Evolutionary conservation across 2,888 invertebrate genomes (phyloP).

Genomic region (Rugalucina vietnamica): DNA sequence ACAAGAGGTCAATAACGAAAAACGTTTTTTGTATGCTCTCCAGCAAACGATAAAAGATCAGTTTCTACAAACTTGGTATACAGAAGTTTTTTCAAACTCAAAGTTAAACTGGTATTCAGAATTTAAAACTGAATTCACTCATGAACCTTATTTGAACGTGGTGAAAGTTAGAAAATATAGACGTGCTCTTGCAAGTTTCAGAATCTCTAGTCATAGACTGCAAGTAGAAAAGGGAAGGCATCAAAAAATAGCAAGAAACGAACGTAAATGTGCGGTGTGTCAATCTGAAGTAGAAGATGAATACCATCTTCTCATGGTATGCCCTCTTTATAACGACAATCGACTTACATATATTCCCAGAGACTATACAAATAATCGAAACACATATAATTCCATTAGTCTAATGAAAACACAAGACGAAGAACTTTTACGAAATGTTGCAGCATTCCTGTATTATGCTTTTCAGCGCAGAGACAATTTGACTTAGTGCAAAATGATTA

Average conservation of each 20-base stretch:
- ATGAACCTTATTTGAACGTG: neutral
- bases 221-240: slow-evolving; percentile 21
- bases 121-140: neutral
- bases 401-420: too few relatives aligned
- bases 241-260: neutral
- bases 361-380: too few relatives aligned
- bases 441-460: too few relatives aligned
- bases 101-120: neutral
- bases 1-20: neutral
- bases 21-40: neutral
- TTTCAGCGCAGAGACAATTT: too few relatives aligned
- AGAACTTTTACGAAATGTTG: too few relatives aligned
- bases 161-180: neutral
- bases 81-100: neutral
- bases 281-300: neutral
- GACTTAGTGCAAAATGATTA: too few relatives aligned
- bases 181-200: neutral
- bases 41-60: neutral
- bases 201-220: slow-evolving; percentile 1
- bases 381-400: too few relatives aligned
- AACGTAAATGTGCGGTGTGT: neutral
- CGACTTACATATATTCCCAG: too few relatives aligned
- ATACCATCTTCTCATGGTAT: neutral
- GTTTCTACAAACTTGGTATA: neutral
- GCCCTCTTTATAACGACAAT: too few relatives aligned